Base-by-base conservation (phyloP, 1,140 invertebrate species). In the Pentalonia nigronervosa region DNA sequence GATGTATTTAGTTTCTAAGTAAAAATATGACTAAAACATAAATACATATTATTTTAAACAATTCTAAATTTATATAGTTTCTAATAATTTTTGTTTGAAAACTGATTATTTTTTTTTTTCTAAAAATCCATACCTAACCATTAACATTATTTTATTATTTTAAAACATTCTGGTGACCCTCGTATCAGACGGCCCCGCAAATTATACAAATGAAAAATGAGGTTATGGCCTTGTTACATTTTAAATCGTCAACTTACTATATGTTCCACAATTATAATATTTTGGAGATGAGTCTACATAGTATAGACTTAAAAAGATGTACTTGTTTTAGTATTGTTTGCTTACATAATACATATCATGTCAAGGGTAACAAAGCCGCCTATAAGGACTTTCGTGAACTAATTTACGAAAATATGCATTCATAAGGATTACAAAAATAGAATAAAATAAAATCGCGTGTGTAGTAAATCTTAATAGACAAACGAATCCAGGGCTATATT, bases 131-230 rank as follows among this genome's bases (percentile, higher is more conserved):
- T 47, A 21, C 21, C 23, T 23, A 84, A 84, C 83, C 25, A 76
- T 3, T 48, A 36, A 81, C 25, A 17, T 67, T 84, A 45, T 93
- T 86, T 56, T 86, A 93, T 41, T 84, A 50, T 86, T 93, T 93
- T 93, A 60, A 93, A 7, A 50, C 81, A 93, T 45, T 86, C 81
- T 50, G 81, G 91, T 86, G 91, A 93, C 91, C 91, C 91, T 93
- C 91, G 47, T 50, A 83, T 86, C 48, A 86, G 14, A 53, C 53
- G 81, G 91, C 91, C 81, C 91, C 91, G 48, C 25, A 93, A 84
- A 93, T 93, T 93, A 93, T 93, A 93, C 91, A 93, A 93, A 93
- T 93, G 41, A 81, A 92, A 93, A 93, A 84, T 93, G 47, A 93
- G 91, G 91, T 93, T 93, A 93, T 56, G 81, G 91, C 91, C 91